Evolutionary conservation across 1,140 invertebrate species (phyloP).

Genomic region (Diachasma alloeum): DNA sequence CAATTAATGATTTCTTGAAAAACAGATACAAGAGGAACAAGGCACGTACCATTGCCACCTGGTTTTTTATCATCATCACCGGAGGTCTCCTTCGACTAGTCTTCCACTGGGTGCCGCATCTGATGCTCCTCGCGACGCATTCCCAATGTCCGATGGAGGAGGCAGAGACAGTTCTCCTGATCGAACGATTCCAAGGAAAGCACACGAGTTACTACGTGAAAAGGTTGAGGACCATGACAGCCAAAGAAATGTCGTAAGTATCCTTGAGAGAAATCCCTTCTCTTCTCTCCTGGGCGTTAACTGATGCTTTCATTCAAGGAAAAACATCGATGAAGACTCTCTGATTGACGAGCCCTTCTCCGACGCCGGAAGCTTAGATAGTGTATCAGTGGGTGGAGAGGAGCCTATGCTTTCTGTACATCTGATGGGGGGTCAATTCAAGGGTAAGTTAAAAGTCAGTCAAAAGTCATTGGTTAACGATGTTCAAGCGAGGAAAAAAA

Average conservation of each 20-base stretch:
- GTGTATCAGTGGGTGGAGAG: constrained; percentile 40
- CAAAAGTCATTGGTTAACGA: too few species aligned
- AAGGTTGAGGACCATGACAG: constrained; percentile 55
- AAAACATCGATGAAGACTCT: constrained; percentile 45
- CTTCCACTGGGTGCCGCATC: constrained; percentile 75
- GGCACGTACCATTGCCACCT: constrained; percentile 64
- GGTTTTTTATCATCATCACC: constrained; percentile 70
- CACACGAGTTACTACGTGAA: constrained; percentile 68
- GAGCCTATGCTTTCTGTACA: constrained; percentile 57
- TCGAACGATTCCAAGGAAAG: constrained; percentile 68
- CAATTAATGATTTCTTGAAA: too few species aligned
- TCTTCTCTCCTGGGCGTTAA: not conserved
- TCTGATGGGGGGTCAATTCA: constrained; percentile 60
- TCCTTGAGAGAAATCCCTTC: not conserved
- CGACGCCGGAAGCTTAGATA: constrained; percentile 45
- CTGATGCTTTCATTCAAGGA: constrained; percentile 27
- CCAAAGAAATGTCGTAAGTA: constrained; percentile 56
- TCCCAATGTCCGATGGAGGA: constrained; percentile 65
- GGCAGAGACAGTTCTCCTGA: constrained; percentile 71
- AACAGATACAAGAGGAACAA: constrained; percentile 67
- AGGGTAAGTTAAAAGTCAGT: constrained; percentile 50
- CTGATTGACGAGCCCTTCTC: constrained; percentile 50
- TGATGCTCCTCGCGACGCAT: constrained; percentile 71
- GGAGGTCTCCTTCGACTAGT: constrained; percentile 71
- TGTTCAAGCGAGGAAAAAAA: too few species aligned